Evolutionary conservation across 2,113 vertebrate genomes (phyloP).

Genomic region (Gnathonemus longibarbis): DNA sequence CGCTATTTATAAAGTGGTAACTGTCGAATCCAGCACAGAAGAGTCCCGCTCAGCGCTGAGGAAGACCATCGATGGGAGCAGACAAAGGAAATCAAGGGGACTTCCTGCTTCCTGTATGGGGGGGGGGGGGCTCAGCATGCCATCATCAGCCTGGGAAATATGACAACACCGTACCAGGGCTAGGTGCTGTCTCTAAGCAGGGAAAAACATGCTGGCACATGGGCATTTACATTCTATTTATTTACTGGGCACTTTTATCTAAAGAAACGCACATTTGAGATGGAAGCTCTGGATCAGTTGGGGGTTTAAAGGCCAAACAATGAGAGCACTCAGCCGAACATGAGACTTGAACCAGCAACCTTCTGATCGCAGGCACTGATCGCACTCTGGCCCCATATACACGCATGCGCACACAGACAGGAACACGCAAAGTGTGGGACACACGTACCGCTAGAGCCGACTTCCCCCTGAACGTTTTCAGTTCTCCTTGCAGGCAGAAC

Average conservation of each 20-base stretch:
- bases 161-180: not conserved
- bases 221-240: not conserved
- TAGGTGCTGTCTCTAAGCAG: not conserved
- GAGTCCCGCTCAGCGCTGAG: not conserved
- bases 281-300: not conserved
- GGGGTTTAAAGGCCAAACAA: not conserved
- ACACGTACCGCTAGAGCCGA: slow-evolving; percentile 63
- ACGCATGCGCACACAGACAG: not conserved
- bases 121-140: not conserved
- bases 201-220: not conserved
- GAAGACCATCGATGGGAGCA: not conserved
- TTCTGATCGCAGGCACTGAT: not conserved
- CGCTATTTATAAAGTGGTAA: not conserved
- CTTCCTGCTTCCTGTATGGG: not conserved
- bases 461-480: slow-evolving; percentile 55
- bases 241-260: not conserved
- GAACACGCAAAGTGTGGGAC: not conserved
- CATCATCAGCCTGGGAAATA: not conserved
- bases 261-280: not conserved
- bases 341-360: not conserved
- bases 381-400: not conserved
- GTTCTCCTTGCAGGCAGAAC: slow-evolving; percentile 49
- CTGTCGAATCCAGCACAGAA: not conserved
- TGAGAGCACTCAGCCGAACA: not conserved
- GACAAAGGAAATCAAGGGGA: not conserved